Evolutionary conservation across 2,888 invertebrate species (phyloP).

Genomic region (Amphiduros pacificus): DNA sequence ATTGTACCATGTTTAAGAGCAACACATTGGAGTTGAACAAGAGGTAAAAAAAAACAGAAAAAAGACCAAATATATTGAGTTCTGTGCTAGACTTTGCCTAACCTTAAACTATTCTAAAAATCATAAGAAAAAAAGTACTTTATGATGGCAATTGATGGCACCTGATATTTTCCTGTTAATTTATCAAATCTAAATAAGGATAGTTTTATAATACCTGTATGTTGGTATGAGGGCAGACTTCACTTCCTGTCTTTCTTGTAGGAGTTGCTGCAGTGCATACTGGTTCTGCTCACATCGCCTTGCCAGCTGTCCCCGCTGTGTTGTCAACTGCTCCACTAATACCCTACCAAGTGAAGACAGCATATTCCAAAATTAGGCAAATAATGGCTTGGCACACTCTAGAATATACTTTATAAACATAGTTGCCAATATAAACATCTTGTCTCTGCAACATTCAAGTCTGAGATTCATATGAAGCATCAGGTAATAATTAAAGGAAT

Average conservation of each 20-base stretch:
- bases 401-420: background rate
- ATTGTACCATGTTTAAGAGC: no score
- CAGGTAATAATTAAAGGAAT: background rate
- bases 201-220: slow-evolving; percentile 67
- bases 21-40: no score
- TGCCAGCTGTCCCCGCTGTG: slow-evolving; percentile 79
- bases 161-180: no score
- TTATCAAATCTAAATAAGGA: no score
- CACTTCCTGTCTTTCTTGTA: slow-evolving; percentile 72
- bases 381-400: background rate
- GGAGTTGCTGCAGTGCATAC: slow-evolving; percentile 70
- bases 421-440: background rate
- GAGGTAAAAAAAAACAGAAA: no score
- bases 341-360: slow-evolving; percentile 67
- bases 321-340: slow-evolving; percentile 88
- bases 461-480: no score
- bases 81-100: no score
- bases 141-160: no score
- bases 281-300: slow-evolving; percentile 73
- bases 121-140: no score
- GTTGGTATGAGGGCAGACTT: slow-evolving; percentile 69
- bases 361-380: background rate
- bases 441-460: background rate
- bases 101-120: no score
- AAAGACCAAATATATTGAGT: no score